Conservation (phyloP, 2,797 vertebrate species). For the Gambelia wislizenii region DNA sequence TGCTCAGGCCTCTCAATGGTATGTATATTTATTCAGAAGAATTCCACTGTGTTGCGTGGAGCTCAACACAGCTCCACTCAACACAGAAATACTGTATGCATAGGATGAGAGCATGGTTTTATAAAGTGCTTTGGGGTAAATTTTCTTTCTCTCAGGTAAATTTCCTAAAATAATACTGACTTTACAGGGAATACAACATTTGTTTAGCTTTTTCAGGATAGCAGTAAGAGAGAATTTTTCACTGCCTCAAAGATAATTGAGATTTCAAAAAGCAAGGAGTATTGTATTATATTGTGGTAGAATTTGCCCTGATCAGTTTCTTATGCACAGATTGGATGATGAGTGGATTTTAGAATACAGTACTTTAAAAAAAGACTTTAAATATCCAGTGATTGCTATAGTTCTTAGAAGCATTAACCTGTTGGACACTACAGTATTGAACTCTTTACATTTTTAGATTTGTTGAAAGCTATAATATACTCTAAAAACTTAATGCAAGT, state of each 20-base stretch:
- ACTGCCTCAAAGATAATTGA: not conserved
- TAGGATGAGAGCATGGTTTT: not conserved
- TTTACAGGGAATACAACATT: not conserved
- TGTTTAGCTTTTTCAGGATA: not conserved
- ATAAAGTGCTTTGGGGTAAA: not conserved
- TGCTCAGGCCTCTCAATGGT: not conserved
- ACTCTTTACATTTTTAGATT: not conserved
- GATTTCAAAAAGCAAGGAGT: slow-evolving; percentile 5
- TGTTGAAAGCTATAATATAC: not conserved
- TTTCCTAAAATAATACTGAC: not conserved
- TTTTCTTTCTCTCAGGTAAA: not conserved
- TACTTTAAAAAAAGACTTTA: not conserved
- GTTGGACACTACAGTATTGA: not conserved
- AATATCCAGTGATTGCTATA: not conserved
- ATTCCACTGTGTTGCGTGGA: not conserved
- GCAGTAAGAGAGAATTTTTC: not conserved
- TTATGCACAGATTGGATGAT: slow-evolving; percentile 5
- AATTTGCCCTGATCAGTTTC: not conserved
- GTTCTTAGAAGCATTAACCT: not conserved
- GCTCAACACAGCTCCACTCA: too few relatives aligned
- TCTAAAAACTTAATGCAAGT: not conserved
- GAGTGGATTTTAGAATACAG: not conserved
- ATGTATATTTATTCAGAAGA: not conserved
- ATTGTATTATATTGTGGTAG: not conserved
- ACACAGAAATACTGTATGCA: not conserved